Conservation (phyloP, 2,113 vertebrate species). For the Candoia aspera region DNA sequence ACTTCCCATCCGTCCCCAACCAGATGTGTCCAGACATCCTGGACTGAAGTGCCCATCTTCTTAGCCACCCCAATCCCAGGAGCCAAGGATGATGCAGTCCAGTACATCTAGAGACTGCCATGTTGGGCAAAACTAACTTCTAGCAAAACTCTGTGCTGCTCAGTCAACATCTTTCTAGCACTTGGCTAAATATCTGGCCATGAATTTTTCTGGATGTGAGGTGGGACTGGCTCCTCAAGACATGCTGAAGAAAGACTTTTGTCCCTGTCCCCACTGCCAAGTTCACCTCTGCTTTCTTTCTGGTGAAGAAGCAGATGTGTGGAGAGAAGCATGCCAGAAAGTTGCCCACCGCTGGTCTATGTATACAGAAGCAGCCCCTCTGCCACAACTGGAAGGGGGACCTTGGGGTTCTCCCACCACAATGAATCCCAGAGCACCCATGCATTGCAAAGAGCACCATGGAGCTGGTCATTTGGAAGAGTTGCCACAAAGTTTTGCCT, state of each 20-base stretch:
- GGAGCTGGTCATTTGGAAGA: not conserved
- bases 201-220: not conserved
- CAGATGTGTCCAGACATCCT: not conserved
- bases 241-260: not conserved
- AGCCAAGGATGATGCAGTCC: not conserved
- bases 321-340: not conserved
- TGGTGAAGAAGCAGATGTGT: not conserved
- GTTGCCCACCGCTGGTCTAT: not conserved
- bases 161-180: not conserved
- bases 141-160: not conserved
- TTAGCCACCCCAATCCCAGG: not conserved
- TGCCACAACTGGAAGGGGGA: not conserved
- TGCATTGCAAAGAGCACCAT: not conserved
- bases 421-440: not conserved
- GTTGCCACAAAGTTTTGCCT: no score
- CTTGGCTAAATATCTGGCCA: not conserved
- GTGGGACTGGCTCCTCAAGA: not conserved
- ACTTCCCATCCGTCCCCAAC: not conserved
- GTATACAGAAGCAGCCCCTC: not conserved
- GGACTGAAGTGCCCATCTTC: not conserved
- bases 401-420: not conserved
- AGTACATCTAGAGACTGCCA: not conserved
- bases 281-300: not conserved
- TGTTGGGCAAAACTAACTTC: not conserved
- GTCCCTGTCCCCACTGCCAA: not conserved